Conservation (phyloP, 2,888 invertebrate genomes). For the Diarsia dahlii region DNA sequence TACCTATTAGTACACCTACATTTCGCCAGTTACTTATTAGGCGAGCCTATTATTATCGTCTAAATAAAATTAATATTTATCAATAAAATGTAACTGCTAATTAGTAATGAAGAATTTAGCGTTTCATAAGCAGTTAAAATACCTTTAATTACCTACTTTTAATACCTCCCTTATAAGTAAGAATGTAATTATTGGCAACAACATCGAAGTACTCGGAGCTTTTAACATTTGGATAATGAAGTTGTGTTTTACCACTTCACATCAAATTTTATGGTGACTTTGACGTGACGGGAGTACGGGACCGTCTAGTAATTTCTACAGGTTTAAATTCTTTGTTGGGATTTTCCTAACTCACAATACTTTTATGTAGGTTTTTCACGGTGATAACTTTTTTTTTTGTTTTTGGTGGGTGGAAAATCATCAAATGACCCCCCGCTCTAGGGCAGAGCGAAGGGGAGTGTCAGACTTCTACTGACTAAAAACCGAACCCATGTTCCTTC, state of each 20-base stretch:
- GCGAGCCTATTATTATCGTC: neutral
- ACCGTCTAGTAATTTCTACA: neutral
- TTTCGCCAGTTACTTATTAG: too few species aligned
- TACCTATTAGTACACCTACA: too few species aligned
- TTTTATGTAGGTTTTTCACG: too few species aligned
- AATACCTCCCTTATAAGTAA: neutral
- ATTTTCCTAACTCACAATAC: too few species aligned
- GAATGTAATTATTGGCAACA: conserved; percentile 18
- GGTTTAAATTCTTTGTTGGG: too few species aligned
- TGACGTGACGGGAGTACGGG: neutral
- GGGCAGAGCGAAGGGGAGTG: too few species aligned
- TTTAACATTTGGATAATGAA: conserved; percentile 7
- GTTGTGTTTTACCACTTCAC: neutral
- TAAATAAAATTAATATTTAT: too few species aligned
- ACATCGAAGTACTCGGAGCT: neutral
- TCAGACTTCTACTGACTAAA: too few species aligned
- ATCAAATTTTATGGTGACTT: conserved; percentile 1
- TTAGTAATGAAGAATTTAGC: neutral
- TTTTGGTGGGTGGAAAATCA: too few species aligned
- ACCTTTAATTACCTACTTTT: neutral
- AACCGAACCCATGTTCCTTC: too few species aligned
- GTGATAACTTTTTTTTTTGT: too few species aligned
- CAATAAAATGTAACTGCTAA: neutral
- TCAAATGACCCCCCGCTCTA: too few species aligned
- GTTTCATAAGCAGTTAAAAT: neutral